Percentiles rank a stretch among this genome's conserved stretches.
phyloP scores from a whole-genome alignment of 2,797 vertebrate species.

The Pseudochirops cupreus region DNA sequence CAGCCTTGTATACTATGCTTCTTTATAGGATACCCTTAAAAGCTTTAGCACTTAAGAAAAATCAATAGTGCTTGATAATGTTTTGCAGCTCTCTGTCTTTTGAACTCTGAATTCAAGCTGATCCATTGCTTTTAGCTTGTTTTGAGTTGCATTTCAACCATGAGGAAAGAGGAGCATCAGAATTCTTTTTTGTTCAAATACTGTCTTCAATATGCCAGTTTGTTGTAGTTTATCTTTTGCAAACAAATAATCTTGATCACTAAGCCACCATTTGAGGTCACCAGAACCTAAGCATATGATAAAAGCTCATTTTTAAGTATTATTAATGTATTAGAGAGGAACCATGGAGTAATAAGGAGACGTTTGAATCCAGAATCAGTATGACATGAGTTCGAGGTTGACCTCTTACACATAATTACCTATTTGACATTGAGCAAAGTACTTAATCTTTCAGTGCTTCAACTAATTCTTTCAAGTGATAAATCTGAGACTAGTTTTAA shows the following conservation, averaged over 20 bases:
- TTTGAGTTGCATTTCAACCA: constrained; percentile 69
- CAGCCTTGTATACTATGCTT: constrained; percentile 58
- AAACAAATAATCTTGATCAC: constrained; percentile 36
- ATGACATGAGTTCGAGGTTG: too few species aligned
- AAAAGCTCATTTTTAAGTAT: neutral
- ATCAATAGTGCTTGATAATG: constrained; percentile 83
- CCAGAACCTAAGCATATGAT: neutral
- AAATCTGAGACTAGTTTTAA: too few species aligned
- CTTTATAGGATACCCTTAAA: constrained; percentile 82
- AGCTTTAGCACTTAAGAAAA: constrained; percentile 85
- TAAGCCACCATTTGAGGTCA: neutral
- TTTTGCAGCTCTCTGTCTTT: constrained; percentile 78
- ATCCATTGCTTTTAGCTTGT: constrained; percentile 72
- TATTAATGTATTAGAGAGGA: neutral
- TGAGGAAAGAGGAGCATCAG: constrained; percentile 70
- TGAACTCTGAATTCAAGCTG: constrained; percentile 80
- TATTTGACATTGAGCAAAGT: too few species aligned
- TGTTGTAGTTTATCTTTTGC: neutral
- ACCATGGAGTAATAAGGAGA: too few species aligned
- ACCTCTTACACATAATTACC: too few species aligned
- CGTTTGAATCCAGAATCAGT: too few species aligned
- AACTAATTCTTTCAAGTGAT: too few species aligned
- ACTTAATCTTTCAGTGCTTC: too few species aligned
- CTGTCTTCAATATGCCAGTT: too few species aligned
- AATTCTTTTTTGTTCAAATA: constrained; percentile 43